Base-by-base conservation (phyloP, 2,888 invertebrate genomes). In the Meloe dianella region DNA sequence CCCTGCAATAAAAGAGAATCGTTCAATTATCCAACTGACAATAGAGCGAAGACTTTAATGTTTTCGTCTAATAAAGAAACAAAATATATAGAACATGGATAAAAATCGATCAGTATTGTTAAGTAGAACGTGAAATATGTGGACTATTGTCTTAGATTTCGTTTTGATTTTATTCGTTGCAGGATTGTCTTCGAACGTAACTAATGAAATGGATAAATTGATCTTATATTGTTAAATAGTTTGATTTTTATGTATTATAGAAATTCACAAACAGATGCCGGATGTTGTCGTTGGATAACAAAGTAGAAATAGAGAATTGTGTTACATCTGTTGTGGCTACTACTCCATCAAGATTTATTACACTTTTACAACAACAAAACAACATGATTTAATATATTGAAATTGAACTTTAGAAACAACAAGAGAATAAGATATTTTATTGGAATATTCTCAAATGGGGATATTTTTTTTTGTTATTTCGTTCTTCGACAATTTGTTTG, bases 1-100 rank as follows among this genome's bases (percentile, higher is more conserved):
- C 29, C 29, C 30, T 35, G 12, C 14, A 10, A 35, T 35, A 35
- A 35, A 35, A 14, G 35, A 14, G 12, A 35, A 64, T 61, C 64
- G 27, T 41, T 38, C 67, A 58, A 29, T 41, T n/a, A 35, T 35
- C 35, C 27, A 4, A 4, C 27, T 27, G 27, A 27, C 27, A 27
- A 27, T 27, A 4, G 27, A 27, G 27, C 2, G 27, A 27, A 27
- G 27, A n/a, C n/a, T n/a, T n/a, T 27, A 3, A 4, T 27, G 2
- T 27, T 3, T 27, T 27, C 2, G 27, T 27, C 4, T 27, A 14
- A 35, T 7, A 35, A 35, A 14, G 5, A 14, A 35, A 35, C 9
- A 14, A 0, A 41, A 41, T 17, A 41, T 17, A 41, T 7, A 32
- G 9, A 35, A 35, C 6, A 6, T 14, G 14, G 10, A 17, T 17